phyloP scores from a whole-genome alignment of 2,888 invertebrate genomes.

The Sphaerophoria rueppellii region DNA sequence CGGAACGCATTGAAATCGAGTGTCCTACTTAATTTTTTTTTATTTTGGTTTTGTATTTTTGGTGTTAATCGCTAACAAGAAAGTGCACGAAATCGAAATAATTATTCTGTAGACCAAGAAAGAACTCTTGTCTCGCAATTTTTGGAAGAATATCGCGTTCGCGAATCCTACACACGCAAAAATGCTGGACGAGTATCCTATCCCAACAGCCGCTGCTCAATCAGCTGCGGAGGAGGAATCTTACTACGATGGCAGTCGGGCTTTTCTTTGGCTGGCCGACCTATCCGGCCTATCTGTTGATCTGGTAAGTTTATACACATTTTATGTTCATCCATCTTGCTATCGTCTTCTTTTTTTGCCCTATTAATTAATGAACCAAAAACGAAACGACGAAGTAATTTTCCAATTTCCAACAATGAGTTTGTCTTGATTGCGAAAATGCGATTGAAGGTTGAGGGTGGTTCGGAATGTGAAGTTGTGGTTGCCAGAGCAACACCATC shows the following conservation, averaged over 20 bases:
- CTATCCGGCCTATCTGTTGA: constrained; percentile 89
- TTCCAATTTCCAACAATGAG: background rate
- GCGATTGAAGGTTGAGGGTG: constrained; percentile 36
- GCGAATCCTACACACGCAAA: constrained; percentile 32
- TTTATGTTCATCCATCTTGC: background rate
- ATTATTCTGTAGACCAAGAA: constrained; percentile 1
- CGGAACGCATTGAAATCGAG: constrained; percentile 1
- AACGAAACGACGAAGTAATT: background rate
- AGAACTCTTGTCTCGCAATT: background rate
- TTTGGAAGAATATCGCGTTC: constrained; percentile 13
- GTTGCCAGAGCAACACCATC: constrained; percentile 61
- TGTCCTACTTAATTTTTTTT: constrained; percentile 6
- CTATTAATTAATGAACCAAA: constrained; percentile 12
- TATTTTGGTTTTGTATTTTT: constrained; percentile 30
- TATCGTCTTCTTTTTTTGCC: background rate
- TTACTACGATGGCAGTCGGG: constrained; percentile 87
- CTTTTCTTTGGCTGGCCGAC: constrained; percentile 87
- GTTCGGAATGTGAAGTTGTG: background rate
- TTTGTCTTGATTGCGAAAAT: background rate
- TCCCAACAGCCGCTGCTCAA: background rate
- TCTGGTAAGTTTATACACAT: constrained; percentile 85
- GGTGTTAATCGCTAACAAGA: background rate
- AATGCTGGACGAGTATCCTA: constrained; percentile 49
- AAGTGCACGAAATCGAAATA: background rate
- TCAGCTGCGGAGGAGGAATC: constrained; percentile 45